Conservation (phyloP, 1,140 invertebrate genomes). For the Drosophila kurseongensis region DNA sequence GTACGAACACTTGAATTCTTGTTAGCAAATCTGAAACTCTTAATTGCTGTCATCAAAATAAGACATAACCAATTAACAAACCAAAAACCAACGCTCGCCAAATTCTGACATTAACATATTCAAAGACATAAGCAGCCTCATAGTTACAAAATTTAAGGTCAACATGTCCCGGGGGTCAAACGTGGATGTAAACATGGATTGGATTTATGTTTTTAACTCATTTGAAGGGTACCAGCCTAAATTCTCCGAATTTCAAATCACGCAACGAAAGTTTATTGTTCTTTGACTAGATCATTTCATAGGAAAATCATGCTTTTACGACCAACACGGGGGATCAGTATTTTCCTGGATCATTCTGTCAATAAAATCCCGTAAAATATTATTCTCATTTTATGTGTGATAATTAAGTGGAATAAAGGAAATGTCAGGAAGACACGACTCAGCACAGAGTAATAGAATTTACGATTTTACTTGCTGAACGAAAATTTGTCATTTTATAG, state of each 20-base stretch:
- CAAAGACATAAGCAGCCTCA: neutral
- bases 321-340: slow-evolving; percentile 1
- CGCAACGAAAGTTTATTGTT: slow-evolving; percentile 13
- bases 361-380: slow-evolving; percentile 44
- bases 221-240: slow-evolving; percentile 4
- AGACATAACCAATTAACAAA: slow-evolving; percentile 39
- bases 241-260: slow-evolving; percentile 42
- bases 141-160: slow-evolving; percentile 17
- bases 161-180: slow-evolving; percentile 10
- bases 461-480: neutral
- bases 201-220: slow-evolving; percentile 23
- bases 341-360: slow-evolving; percentile 25
- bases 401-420: slow-evolving; percentile 31
- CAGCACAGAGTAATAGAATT: neutral
- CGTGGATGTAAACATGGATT: slow-evolving; percentile 30
- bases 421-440: neutral
- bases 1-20: slow-evolving; percentile 38
- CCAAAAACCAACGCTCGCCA: slow-evolving; percentile 6
- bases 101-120: slow-evolving; percentile 29
- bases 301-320: slow-evolving; percentile 8
- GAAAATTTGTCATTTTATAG: neutral
- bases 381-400: slow-evolving; percentile 49
- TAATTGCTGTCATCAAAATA: slow-evolving; percentile 45
- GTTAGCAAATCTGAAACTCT: slow-evolving; percentile 39
- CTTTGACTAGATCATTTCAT: slow-evolving; percentile 16